Conservation (phyloP, 2,888 invertebrate genomes). For the Microchrysa polita region DNA sequence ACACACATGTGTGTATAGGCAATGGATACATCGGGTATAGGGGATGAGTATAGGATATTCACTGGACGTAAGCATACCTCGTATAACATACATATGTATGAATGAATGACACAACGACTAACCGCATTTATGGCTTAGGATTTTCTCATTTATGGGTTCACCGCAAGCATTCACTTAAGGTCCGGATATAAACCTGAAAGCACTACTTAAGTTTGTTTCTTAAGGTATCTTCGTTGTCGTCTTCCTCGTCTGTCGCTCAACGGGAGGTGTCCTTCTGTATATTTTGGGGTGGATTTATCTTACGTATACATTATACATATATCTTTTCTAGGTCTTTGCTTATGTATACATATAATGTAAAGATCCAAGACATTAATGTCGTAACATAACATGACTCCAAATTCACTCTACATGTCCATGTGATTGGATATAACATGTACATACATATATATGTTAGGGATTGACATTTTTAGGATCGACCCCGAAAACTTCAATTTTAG, state of each 20-base stretch:
- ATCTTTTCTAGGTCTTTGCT: not conserved
- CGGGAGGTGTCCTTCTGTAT: slow-evolving; percentile 2
- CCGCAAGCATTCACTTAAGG: slow-evolving; percentile 43
- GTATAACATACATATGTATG: not conserved
- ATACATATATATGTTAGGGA: too few species aligned
- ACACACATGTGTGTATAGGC: not conserved
- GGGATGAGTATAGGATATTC: slow-evolving; percentile 15
- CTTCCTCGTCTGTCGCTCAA: too few species aligned
- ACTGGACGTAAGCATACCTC: too few species aligned
- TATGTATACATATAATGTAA: not conserved
- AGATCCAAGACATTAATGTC: not conserved
- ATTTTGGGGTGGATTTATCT: slow-evolving; percentile 12
- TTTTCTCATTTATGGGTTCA: slow-evolving; percentile 42
- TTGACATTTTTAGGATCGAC: not conserved
- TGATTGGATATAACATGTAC: too few species aligned
- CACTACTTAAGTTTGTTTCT: slow-evolving; percentile 43
- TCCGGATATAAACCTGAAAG: slow-evolving; percentile 44
- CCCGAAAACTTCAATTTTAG: too few species aligned
- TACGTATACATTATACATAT: too few species aligned
- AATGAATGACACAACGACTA: slow-evolving; percentile 37
- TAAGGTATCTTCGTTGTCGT: slow-evolving; percentile 39
- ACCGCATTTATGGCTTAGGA: slow-evolving; percentile 39
- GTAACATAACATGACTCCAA: too few species aligned
- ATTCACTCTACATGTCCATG: too few species aligned
- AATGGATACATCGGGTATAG: not conserved